Percentiles rank a stretch among this genome's conserved stretches.
Evolutionary conservation across 1,140 invertebrate genomes (phyloP).

Genomic region (Idris sp.): DNA sequence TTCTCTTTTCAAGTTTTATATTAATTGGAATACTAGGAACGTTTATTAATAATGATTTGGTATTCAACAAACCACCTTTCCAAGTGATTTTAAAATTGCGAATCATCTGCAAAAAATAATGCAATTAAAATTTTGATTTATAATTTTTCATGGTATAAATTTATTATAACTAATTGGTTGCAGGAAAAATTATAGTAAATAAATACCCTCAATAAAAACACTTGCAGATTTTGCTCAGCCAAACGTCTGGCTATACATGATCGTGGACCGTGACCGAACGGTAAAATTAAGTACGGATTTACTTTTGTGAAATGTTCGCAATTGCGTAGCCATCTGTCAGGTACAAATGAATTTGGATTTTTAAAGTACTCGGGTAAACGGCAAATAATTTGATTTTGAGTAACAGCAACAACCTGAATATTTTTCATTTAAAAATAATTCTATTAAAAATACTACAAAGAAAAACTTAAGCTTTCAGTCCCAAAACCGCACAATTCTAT

Average conservation of each 20-base stretch:
- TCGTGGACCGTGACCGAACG: constrained; percentile 93
- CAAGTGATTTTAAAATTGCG: constrained; percentile 84
- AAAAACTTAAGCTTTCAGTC: too few species aligned
- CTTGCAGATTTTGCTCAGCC: constrained; percentile 92
- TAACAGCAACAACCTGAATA: constrained; percentile 89
- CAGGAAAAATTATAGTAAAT: too few species aligned
- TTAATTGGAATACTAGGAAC: constrained; percentile 83
- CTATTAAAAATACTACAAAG: too few species aligned
- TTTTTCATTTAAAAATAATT: too few species aligned
- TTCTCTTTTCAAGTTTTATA: constrained; percentile 78
- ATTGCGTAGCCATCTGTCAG: constrained; percentile 85
- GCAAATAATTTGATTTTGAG: constrained; percentile 90
- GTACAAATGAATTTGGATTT: constrained; percentile 83
- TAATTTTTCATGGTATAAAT: too few species aligned
- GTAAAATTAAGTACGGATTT: constrained; percentile 88
- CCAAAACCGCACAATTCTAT: too few species aligned
- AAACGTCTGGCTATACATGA: constrained; percentile 92
- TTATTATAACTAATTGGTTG: too few species aligned
- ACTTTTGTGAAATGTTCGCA: constrained; percentile 78
- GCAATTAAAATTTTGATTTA: too few species aligned
- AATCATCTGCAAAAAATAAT: constrained; percentile 83
- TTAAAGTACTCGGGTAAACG: constrained; percentile 84
- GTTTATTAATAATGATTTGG: constrained; percentile 86
- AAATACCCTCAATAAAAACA: constrained; percentile 86
- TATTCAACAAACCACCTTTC: constrained; percentile 82